Base-by-base conservation (phyloP, 1,140 invertebrate genomes). In the Phthorimaea operculella region DNA sequence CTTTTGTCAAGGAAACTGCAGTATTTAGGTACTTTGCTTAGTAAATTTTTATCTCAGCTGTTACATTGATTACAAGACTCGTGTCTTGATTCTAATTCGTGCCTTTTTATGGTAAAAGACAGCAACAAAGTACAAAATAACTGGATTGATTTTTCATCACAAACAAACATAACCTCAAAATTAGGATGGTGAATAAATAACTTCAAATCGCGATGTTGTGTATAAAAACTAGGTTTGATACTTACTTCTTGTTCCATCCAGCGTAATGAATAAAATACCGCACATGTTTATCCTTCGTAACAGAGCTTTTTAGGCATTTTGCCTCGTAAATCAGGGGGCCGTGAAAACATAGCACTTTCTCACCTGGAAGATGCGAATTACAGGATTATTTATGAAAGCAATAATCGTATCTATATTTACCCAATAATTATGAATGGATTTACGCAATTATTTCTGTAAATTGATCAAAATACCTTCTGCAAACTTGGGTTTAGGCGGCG, bases 161-260 rank as follows among this genome's bases (percentile, higher is more conserved):
- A 28, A 28, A 28, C 21, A 28, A 28, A 28, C 21, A 28, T 28
- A 28, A 28, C 21, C 21, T 28, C 21, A 28, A 28, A 28, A 28
- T 6, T 28, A n/a, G n/a, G n/a, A n/a, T n/a, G n/a, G n/a, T n/a
- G n/a, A n/a, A 6, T 28, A 4, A 2, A 28, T 28, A 4, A 28
- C 21, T 28, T 28, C 2, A 28, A 28, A 28, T 28, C 6, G 21
- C 21, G 21, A 28, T 28, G 6, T 28, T 28, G 2, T 28, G 21
- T 28, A 4, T 28, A 12, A 39, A 39, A 12, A 39, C n/a, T 5
- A 39, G 36, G 36, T 39, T 39, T 11, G n/a, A 36, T 51, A 87
- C 88, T 87, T 89, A 97, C 95, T 96, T 98, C 89, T 98, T 98
- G 83, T 97, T 98, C 96, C 96, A 98, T 7, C 97, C 97, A 69